Percentiles rank a stretch among this genome's conserved stretches.
phyloP scores from a whole-genome alignment of 2,113 vertebrate genomes.

The Copsychus sechellarum region DNA sequence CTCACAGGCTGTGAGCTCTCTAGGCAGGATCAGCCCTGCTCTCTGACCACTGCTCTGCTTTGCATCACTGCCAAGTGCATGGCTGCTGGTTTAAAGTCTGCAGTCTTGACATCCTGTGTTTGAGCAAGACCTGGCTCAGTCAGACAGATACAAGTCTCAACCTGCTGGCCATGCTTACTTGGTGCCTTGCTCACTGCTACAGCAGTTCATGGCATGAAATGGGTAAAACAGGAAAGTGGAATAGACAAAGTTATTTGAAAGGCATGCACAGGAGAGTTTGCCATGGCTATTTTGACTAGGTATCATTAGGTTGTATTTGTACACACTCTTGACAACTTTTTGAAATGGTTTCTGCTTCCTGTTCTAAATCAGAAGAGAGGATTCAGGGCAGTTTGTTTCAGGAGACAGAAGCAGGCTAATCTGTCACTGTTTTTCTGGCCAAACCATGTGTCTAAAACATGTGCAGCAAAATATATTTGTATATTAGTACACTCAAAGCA shows the following conservation, averaged over 20 bases:
- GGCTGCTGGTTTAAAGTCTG: constrained; percentile 17
- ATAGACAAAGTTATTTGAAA: neutral
- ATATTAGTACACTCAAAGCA: neutral
- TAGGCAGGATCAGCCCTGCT: neutral
- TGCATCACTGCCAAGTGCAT: neutral
- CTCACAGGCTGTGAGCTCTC: neutral
- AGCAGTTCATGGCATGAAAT: neutral
- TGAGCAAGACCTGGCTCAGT: neutral
- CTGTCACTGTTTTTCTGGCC: neutral
- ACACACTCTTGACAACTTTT: neutral
- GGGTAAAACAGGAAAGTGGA: neutral
- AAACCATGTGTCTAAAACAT: neutral
- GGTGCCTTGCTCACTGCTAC: neutral
- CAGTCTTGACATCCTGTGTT: neutral
- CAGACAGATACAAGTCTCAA: neutral
- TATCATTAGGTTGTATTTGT: neutral
- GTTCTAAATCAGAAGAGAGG: neutral
- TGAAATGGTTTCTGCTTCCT: neutral
- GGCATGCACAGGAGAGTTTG: neutral
- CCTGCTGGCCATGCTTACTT: neutral
- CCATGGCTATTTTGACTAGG: neutral
- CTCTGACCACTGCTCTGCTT: neutral
- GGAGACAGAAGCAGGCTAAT: neutral
- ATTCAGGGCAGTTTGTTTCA: neutral
- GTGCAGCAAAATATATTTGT: neutral